Base-by-base conservation (phyloP, 2,113 vertebrate genomes). In the Nerophis ophidion region DNA sequence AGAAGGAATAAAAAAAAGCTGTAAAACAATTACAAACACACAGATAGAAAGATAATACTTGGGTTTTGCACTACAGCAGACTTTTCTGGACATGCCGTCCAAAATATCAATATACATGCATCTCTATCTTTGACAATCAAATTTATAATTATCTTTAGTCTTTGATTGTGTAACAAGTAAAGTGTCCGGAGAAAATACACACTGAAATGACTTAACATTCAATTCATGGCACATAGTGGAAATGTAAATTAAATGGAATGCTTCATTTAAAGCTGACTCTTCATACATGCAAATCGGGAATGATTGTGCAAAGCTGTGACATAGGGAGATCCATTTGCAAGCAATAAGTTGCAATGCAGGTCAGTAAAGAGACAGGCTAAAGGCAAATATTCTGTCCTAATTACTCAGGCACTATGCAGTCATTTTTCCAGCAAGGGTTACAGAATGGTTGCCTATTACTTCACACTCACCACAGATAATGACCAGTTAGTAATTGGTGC, bases 401-500 rank as follows among this genome's bases (percentile, higher is more conserved):
- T 91, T 91, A 89, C 79, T 40, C 60, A 83, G 65, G 79, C 77
- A 77, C 81, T 81, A 77, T 81, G 69, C 76, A 76, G 79, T 80
- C 75, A 79, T 83, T 84, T 88, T 80, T 80, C 61, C 65, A 80
- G 80, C 81, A 74, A 74, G 75, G 83, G 82, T 88, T 75, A 84
- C 80, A 69, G 77, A 88, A 87, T 87, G 81, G 85, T 85, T 85
- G 84, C 83, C 85, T 86, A 87, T 90, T 91, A 90, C 87, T 89
- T 90, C 81, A 88, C 86, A 88, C 83, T 88, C 82, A 71, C 77
- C 84, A 86, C 86, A 89, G 90, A 91, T 91, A 91, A 91, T 91
- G 88, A 91, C 88, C 89, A 89, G 80, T 90, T 90, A 83, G 87
- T 89, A 91, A 91, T 91, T 91, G 89, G 88, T 90, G 89, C 89